Percentiles rank a stretch among this genome's conserved stretches.
Evolutionary conservation across 92 coral and sea anemone genomes (phyloP).

Genomic region (Actinostola sp.): DNA sequence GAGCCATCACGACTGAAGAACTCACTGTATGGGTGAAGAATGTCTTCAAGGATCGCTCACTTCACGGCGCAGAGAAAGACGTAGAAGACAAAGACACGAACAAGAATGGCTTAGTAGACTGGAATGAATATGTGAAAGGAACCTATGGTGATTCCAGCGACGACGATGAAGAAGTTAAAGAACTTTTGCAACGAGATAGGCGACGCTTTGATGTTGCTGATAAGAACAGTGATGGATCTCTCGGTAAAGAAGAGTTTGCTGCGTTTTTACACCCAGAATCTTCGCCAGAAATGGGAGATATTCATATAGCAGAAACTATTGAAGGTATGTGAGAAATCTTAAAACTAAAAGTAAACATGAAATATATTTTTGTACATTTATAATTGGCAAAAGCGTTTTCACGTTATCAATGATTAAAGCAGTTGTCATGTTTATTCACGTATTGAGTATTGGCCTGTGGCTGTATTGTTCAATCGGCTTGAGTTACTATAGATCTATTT

Average conservation of each 20-base stretch:
- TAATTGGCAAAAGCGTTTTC: too few species aligned
- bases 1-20: constrained; percentile 77
- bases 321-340: constrained; percentile 96
- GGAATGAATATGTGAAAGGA: constrained; percentile 83
- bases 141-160: constrained; percentile 79
- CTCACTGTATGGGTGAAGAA: constrained; percentile 86
- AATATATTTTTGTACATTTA: too few species aligned
- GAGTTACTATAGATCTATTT: too few species aligned
- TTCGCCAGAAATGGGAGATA: constrained; percentile 88
- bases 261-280: constrained; percentile 91
- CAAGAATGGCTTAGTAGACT: constrained; percentile 70
- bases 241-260: constrained; percentile 65
- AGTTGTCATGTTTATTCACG: too few species aligned
- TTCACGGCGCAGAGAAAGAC: constrained; percentile 82
- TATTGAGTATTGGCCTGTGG: too few species aligned
- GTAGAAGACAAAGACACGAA: constrained; percentile 77
- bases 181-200: constrained; percentile 70
- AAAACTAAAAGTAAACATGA: too few species aligned
- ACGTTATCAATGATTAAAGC: not conserved
- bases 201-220: constrained; percentile 91
- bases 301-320: constrained; percentile 85
- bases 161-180: constrained; percentile 78
- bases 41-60: constrained; percentile 72
- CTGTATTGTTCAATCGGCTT: too few species aligned
- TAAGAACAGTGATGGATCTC: constrained; percentile 76